Evolutionary conservation across 2,888 invertebrate species (phyloP), one percentile per base, ranked within the genome.

Genomic region (Andrena bicolor): DNA sequence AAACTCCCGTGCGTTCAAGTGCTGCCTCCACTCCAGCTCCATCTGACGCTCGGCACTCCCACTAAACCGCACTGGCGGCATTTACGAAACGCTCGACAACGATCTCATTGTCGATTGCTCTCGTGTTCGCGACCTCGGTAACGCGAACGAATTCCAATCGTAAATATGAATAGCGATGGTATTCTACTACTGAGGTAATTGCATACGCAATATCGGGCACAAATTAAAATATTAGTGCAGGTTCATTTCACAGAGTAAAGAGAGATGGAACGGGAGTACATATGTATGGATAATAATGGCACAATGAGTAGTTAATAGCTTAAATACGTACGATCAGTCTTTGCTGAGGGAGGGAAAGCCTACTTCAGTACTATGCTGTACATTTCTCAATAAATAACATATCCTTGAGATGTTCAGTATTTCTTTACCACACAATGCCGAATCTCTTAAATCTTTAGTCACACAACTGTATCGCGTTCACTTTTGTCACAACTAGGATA

Each of bases 1-100:
- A 80, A 80, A 80, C 66, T 80, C 80, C 8, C 53, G 81, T 72
- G 48, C 53, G n/a, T 61, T 35, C 65, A 4, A 80, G 10, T 20
- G 65, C n/a, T 72, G 48, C 66, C 28, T 48, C 8, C 13, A 16
- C 32, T 8, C 13, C 0, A 5, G 8, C 53, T 48, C 60, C 65
- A 35, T 63, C 81, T 28, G 23, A 7, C 26, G 65, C 8, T 0
- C 0, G 0, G 51, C 16, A 5, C 2, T 35, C 5, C 0, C 5
- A 66, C 53, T 32, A 81, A 48, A 48, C 13, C 2, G 0, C 2
- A 8, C 8, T 10, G n/a, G 81, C 80, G 80, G 66, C 23, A 51
- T 16, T 51, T 80, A 41, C 16, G 6, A 80, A 65, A 13, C 13
- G 0, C 3, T 5, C 1, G 6, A 5, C 41, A 1, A 13, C 6